Evolutionary conservation across 2,888 invertebrate genomes (phyloP).

Genomic region (Antheraea yamamai): DNA sequence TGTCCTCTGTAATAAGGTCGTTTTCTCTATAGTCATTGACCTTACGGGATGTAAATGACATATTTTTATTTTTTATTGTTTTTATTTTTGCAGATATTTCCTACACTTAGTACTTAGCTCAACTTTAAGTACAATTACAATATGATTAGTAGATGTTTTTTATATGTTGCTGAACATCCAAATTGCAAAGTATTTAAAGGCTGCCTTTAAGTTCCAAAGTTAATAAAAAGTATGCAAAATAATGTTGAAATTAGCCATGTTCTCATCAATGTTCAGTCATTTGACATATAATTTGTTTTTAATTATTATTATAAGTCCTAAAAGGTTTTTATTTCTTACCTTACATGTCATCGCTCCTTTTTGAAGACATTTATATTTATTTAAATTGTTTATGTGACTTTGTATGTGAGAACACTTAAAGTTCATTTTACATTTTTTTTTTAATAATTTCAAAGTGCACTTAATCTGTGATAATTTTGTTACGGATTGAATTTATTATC

Average conservation of each 20-base stretch:
- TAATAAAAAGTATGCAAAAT: conserved; percentile 4
- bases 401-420: too few relatives aligned
- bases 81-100: neutral
- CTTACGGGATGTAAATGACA: conserved; percentile 31
- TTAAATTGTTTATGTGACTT: neutral
- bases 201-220: neutral
- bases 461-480: too few relatives aligned
- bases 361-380: neutral
- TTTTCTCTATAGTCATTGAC: conserved; percentile 29
- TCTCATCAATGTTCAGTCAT: neutral
- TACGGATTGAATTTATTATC: too few relatives aligned
- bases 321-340: neutral
- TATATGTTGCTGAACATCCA: neutral
- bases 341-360: neutral
- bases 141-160: too few relatives aligned
- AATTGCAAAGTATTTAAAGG: conserved; percentile 1
- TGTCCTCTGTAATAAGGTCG: conserved; percentile 24
- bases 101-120: neutral
- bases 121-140: neutral
- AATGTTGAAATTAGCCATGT: neutral
- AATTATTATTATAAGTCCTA: neutral
- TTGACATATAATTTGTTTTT: conserved; percentile 5
- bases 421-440: too few relatives aligned
- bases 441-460: too few relatives aligned
- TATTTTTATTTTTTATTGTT: conserved; percentile 2